Percentiles rank a stretch among this genome's conserved stretches.
These are phyloP conservation scores for Chlorops oryzae DNA, from an alignment of 1,140 invertebrate genomes.

Conservation along the genomic window DNA sequence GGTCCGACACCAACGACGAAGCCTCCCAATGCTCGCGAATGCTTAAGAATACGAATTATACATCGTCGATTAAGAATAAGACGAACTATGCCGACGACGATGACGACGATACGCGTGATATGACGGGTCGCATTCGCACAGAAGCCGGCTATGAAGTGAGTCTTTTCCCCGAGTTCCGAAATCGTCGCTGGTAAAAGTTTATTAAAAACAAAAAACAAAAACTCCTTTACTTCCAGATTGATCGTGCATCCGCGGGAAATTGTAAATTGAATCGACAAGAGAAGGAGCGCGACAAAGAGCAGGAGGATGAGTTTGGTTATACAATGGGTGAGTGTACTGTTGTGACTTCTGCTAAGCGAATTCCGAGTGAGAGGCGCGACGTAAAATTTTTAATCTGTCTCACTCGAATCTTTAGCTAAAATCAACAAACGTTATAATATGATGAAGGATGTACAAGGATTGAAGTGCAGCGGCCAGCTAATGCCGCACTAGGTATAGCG, in stretches of 20 bases:
- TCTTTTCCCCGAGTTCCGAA: background rate
- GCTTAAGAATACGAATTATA: slow-evolving; percentile 22
- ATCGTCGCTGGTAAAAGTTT: too few species aligned
- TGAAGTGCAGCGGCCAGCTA: slow-evolving; percentile 60
- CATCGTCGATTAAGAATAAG: slow-evolving; percentile 34
- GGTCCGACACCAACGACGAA: too few species aligned
- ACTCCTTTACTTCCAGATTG: slow-evolving; percentile 60
- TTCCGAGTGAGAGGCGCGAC: too few species aligned
- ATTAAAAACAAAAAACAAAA: background rate
- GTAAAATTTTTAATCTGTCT: too few species aligned
- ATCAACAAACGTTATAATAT: slow-evolving; percentile 84
- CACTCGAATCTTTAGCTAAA: slow-evolving; percentile 73
- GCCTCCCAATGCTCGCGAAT: slow-evolving; percentile 3
- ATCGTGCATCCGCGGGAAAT: slow-evolving; percentile 80
- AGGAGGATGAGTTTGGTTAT: slow-evolving; percentile 88
- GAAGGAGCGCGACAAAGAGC: slow-evolving; percentile 68
- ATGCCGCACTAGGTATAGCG: slow-evolving; percentile 75
- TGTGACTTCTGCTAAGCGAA: background rate
- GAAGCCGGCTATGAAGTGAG: slow-evolving; percentile 70
- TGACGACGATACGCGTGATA: slow-evolving; percentile 66
- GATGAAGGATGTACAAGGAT: slow-evolving; percentile 67
- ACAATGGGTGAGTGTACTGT: slow-evolving; percentile 71
- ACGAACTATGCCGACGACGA: slow-evolving; percentile 56
- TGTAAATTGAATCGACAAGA: slow-evolving; percentile 71
- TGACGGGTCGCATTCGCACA: slow-evolving; percentile 71